Conservation (phyloP, 53 echinoderm and acorn worm genomes). For the Henricia sp. region DNA sequence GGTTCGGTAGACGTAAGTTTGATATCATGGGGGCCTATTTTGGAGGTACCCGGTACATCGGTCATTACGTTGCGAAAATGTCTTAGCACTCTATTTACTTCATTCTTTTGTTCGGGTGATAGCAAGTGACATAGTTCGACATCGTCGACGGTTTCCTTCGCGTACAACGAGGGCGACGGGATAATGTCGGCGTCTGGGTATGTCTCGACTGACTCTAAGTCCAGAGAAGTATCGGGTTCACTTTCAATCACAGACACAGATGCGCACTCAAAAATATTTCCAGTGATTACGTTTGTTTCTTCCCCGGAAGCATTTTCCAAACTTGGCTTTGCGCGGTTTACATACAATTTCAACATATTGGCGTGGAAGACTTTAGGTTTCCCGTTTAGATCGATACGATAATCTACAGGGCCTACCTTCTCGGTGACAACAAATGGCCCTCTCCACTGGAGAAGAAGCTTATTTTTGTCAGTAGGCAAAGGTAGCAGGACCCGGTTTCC, state of each 20-base stretch:
- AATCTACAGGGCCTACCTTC: not conserved
- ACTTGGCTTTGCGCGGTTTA: not conserved
- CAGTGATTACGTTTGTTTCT: no score
- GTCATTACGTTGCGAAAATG: not conserved
- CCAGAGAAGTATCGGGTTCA: slow-evolving; percentile 13
- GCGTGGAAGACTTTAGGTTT: no score
- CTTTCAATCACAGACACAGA: slow-evolving; percentile 12
- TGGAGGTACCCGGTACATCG: slow-evolving; percentile 11
- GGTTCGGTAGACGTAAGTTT: not conserved
- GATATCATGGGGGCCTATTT: not conserved
- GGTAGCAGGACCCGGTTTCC: slow-evolving; percentile 49
- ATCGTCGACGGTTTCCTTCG: slow-evolving; percentile 6
- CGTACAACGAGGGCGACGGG: not conserved
- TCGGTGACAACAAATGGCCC: not conserved
- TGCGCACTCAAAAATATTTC: not conserved
- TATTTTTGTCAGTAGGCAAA: slow-evolving; percentile 61
- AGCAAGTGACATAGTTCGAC: not conserved
- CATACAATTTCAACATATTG: slow-evolving; percentile 2
- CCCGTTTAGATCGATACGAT: not conserved
- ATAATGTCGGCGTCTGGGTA: not conserved
- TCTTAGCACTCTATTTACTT: not conserved
- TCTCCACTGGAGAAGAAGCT: slow-evolving; percentile 30
- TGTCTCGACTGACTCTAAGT: not conserved
- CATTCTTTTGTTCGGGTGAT: no score
- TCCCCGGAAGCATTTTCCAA: not conserved